A percentile compares a stretch with the other conserved stretches of the same genome.
These are phyloP conservation scores for Diarsia dahlii DNA, from an alignment of 2,888 invertebrate genomes.

Conservation along the genomic window DNA sequence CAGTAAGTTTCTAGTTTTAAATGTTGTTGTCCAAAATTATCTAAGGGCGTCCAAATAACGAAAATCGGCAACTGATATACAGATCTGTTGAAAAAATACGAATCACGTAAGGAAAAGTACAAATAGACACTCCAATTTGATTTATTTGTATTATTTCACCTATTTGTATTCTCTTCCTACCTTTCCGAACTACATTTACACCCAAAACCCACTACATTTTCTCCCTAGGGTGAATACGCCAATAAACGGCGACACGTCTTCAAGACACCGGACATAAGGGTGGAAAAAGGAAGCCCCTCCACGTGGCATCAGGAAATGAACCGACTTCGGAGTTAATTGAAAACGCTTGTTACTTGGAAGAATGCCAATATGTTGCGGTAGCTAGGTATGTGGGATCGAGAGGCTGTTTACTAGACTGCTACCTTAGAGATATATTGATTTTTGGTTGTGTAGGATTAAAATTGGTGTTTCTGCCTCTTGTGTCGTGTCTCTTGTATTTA, in stretches of 20 bases:
- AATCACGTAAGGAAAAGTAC: too few relatives aligned
- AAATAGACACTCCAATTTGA: too few relatives aligned
- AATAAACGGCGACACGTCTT: constrained; percentile 48
- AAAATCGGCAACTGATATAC: not conserved
- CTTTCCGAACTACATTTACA: not conserved
- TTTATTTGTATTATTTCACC: not conserved
- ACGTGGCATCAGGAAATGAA: constrained; percentile 64
- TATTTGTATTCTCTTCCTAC: not conserved
- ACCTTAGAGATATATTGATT: not conserved
- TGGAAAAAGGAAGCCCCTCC: constrained; percentile 60
- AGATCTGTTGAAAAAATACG: too few relatives aligned
- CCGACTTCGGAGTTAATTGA: constrained; percentile 64
- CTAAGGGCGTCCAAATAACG: too few relatives aligned
- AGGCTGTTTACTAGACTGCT: constrained; percentile 12
- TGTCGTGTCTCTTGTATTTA: too few relatives aligned
- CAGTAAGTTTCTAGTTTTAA: not conserved
- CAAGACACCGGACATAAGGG: constrained; percentile 62
- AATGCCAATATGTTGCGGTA: constrained; percentile 49
- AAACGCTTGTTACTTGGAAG: constrained; percentile 60
- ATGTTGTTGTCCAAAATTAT: too few relatives aligned
- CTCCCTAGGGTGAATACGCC: constrained; percentile 27
- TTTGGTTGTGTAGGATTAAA: constrained; percentile 1
- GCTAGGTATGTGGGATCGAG: constrained; percentile 13
- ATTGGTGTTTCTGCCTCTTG: not conserved
- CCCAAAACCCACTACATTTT: constrained; percentile 9